Conservation (phyloP, 37 sponge, comb jelly and placozoan genomes). For the Diacarnus erythraeanus region DNA sequence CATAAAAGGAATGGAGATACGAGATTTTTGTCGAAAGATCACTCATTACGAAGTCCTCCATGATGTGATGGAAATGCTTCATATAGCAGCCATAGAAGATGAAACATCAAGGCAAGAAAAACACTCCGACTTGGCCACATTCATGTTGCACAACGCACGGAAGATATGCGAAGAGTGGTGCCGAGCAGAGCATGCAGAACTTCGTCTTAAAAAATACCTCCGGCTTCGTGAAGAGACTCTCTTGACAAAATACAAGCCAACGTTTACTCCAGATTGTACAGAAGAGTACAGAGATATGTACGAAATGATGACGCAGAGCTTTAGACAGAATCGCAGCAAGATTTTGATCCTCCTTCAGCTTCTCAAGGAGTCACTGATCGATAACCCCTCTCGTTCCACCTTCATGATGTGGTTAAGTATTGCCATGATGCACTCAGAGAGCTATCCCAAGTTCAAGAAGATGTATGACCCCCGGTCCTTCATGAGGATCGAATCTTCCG, state of each 20-base stretch:
- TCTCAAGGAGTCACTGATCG: slow-evolving; percentile 54
- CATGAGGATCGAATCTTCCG: slow-evolving; percentile 47
- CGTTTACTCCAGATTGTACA: slow-evolving; percentile 16
- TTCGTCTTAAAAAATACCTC: slow-evolving; percentile 49
- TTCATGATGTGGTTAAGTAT: slow-evolving; percentile 72
- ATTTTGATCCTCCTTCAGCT: slow-evolving; percentile 33
- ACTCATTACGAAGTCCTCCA: slow-evolving; percentile 63
- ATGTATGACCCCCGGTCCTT: slow-evolving; percentile 30
- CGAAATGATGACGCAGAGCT: slow-evolving; percentile 48
- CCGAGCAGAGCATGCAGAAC: slow-evolving; percentile 38
- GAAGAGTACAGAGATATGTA: slow-evolving; percentile 71
- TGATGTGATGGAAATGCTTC: slow-evolving; percentile 74
- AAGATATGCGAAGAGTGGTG: slow-evolving; percentile 81
- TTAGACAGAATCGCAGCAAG: slow-evolving; percentile 40
- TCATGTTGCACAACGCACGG: slow-evolving; percentile 61
- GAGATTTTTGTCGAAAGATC: slow-evolving; percentile 36
- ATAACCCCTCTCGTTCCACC: slow-evolving; percentile 43
- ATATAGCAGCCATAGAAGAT: slow-evolving; percentile 62
- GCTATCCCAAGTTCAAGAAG: slow-evolving; percentile 42
- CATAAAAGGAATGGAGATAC: slow-evolving; percentile 33
- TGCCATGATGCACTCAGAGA: slow-evolving; percentile 64
- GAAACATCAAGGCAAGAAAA: slow-evolving; percentile 8
- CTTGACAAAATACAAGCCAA: slow-evolving; percentile 27
- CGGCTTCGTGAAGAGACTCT: slow-evolving; percentile 51
- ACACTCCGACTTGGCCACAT: slow-evolving; percentile 33